phyloP scores from a whole-genome alignment of 2,113 vertebrate genomes.

The Narcine bancroftii region DNA sequence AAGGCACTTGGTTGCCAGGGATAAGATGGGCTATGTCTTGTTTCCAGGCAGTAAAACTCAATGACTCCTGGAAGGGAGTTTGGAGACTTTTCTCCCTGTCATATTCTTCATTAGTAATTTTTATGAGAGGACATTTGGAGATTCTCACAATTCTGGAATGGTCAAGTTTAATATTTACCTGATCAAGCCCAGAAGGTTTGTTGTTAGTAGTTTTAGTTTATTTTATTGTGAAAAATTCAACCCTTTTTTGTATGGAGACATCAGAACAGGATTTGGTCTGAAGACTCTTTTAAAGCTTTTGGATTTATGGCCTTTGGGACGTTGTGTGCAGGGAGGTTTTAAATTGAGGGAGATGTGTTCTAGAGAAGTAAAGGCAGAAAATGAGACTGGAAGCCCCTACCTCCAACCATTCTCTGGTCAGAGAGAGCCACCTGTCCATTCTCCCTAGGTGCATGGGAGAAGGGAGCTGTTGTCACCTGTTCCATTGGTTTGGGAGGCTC shows the following conservation, averaged over 20 bases:
- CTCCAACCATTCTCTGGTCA: background rate
- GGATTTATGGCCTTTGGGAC: background rate
- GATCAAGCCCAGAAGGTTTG: background rate
- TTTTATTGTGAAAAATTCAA: background rate
- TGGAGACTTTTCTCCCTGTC: too few species aligned
- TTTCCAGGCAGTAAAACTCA: background rate
- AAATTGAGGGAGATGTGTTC: background rate
- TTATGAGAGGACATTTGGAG: background rate
- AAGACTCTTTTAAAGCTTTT: background rate
- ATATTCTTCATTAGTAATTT: too few species aligned
- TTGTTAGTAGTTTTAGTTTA: background rate
- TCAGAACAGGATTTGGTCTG: background rate
- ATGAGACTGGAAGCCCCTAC: background rate
- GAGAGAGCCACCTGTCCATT: background rate
- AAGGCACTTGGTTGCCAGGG: too few species aligned
- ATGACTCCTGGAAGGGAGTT: background rate
- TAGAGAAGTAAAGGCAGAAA: background rate
- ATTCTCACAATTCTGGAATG: background rate
- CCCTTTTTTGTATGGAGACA: background rate
- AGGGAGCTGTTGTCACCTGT: too few species aligned
- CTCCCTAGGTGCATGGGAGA: too few species aligned
- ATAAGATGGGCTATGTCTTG: too few species aligned
- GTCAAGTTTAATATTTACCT: background rate
- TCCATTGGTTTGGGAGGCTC: too few species aligned
- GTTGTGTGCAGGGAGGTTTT: background rate